A percentile compares a stretch with the other conserved stretches of the same genome.
phyloP scores from a whole-genome alignment of 2,797 vertebrate species.

The Epinephelus malabaricus region DNA sequence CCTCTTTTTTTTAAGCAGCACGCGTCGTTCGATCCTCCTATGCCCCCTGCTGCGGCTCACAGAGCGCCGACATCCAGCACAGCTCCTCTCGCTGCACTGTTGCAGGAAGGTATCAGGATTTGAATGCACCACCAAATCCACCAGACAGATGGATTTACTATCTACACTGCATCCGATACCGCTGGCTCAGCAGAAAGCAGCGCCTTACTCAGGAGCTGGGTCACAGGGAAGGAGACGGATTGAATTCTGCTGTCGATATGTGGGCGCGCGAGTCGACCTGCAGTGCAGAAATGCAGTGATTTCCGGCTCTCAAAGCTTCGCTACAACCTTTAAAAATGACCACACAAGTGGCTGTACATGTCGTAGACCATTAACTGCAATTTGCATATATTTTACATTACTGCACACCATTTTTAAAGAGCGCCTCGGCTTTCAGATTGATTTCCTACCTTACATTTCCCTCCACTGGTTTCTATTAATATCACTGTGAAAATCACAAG shows the following conservation, averaged over 20 bases:
- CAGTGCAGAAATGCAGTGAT: conserved; percentile 45
- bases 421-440: conserved; percentile 22
- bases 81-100: conserved; percentile 7
- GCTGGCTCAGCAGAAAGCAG: conserved; percentile 69
- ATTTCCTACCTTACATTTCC: conserved; percentile 35
- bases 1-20: conserved; percentile 15
- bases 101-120: conserved; percentile 44
- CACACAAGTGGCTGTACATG: conserved; percentile 25
- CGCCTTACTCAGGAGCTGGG: conserved; percentile 60
- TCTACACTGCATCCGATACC: conserved; percentile 51
- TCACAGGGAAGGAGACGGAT: conserved; percentile 52
- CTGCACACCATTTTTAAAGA: conserved; percentile 23
- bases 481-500: conserved; percentile 19
- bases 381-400: conserved; percentile 57
- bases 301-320: conserved; percentile 35
- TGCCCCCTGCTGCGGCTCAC: conserved; percentile 28
- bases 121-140: conserved; percentile 49
- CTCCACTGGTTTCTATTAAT: conserved; percentile 33
- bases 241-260: conserved; percentile 64
- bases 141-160: conserved; percentile 76
- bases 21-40: conserved; percentile 14
- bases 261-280: conserved; percentile 25
- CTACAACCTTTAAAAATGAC: conserved; percentile 43
- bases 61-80: conserved; percentile 26
- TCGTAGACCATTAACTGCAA: conserved; percentile 58